Evolutionary conservation across 2,888 invertebrate species (phyloP).

Genomic region (Chironomus tentans): DNA sequence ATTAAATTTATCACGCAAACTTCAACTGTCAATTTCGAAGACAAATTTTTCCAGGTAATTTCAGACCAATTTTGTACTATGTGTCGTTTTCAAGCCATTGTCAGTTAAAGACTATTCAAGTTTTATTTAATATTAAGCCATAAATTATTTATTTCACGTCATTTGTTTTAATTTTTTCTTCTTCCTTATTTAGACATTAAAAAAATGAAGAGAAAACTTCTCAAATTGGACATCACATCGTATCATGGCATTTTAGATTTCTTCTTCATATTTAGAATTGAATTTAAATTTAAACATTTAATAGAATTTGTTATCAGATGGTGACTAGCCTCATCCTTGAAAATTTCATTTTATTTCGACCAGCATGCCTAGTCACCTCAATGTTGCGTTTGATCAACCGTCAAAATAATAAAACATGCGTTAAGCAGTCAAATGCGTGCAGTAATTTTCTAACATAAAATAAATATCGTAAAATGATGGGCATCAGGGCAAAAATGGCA

Average conservation of each 20-base stretch:
- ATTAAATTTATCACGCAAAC: conserved; percentile 22
- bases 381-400: background rate
- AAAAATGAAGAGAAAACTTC: background rate
- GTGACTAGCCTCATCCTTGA: no score
- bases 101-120: background rate
- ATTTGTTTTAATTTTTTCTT: conserved; percentile 2
- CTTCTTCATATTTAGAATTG: no score
- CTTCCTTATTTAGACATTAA: background rate
- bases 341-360: no score
- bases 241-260: no score
- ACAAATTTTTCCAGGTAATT: conserved; percentile 18
- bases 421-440: conserved; percentile 14
- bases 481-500: conserved; percentile 10
- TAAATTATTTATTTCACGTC: conserved; percentile 7
- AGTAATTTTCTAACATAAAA: conserved; percentile 1
- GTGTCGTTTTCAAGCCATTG: background rate
- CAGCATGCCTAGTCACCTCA: background rate
- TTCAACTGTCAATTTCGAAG: conserved; percentile 21
- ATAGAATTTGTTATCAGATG: no score
- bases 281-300: no score
- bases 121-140: background rate
- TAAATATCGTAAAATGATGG: background rate
- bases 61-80: background rate
- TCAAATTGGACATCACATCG: no score
- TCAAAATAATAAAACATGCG: background rate